phyloP scores from a whole-genome alignment of 1,140 invertebrate genomes.

The Drosophila lacertosa region DNA sequence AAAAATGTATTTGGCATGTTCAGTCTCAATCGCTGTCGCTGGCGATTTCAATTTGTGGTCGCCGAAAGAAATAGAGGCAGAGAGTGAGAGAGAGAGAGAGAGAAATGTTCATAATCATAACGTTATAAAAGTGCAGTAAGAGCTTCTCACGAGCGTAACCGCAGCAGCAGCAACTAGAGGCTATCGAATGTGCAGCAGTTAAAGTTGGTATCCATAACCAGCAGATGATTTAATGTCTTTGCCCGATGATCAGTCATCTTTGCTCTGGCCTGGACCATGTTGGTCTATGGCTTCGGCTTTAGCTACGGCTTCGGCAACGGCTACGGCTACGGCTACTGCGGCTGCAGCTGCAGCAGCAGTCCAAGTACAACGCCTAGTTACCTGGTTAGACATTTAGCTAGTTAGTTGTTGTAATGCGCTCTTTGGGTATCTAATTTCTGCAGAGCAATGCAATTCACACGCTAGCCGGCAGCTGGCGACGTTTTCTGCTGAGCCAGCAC shows the following conservation, averaged over 20 bases:
- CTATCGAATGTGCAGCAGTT: slow-evolving; percentile 39
- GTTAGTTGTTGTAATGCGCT: slow-evolving; percentile 16
- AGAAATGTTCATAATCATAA: slow-evolving; percentile 65
- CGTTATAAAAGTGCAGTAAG: slow-evolving; percentile 50
- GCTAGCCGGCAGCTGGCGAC: slow-evolving; percentile 31
- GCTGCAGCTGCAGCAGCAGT: neutral
- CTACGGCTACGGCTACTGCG: neutral
- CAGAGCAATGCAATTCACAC: slow-evolving; percentile 51
- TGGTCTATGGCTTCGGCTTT: slow-evolving; percentile 28
- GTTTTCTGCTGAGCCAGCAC: slow-evolving; percentile 47
- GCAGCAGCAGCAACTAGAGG: slow-evolving; percentile 44
- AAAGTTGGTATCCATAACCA: slow-evolving; percentile 21
- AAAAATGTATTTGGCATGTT: slow-evolving; percentile 56
- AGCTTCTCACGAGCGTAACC: slow-evolving; percentile 74
- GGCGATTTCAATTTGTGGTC: slow-evolving; percentile 68
- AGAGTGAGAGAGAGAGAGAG: slow-evolving; percentile 6
- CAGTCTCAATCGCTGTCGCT: slow-evolving; percentile 33
- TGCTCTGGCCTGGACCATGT: slow-evolving; percentile 5
- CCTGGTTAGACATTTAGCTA: slow-evolving; percentile 2
- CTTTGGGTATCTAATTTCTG: slow-evolving; percentile 63
- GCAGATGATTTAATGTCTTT: slow-evolving; percentile 73
- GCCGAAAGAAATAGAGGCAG: neutral
- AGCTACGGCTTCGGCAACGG: slow-evolving; percentile 51
- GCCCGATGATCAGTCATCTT: slow-evolving; percentile 68
- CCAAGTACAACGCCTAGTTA: slow-evolving; percentile 43